A percentile compares a stretch with the other conserved stretches of the same genome.
Conservation (phyloP, 2,113 vertebrate genomes). For the Limnothrissa miodon region DNA sequence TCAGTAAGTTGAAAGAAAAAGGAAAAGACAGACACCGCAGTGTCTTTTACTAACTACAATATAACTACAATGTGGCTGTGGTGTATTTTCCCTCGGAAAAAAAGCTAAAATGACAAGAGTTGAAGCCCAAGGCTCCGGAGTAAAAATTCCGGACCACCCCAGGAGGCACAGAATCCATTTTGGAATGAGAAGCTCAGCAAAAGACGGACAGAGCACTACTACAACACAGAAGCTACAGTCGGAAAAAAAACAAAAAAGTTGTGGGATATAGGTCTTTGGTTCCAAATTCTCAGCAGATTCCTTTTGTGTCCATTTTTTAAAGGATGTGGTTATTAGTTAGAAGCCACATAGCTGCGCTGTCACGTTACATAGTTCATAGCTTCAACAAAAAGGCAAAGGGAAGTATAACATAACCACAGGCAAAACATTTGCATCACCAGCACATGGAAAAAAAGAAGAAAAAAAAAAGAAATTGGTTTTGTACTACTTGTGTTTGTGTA, state of each 20-base stretch:
- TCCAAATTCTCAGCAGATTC: slow-evolving; percentile 64
- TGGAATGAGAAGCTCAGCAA: slow-evolving; percentile 63
- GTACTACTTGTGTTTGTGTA: slow-evolving; percentile 31
- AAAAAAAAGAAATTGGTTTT: slow-evolving; percentile 25
- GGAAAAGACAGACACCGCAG: slow-evolving; percentile 71
- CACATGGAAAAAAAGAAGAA: too few relatives aligned
- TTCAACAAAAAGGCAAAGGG: background rate
- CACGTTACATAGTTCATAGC: slow-evolving; percentile 34
- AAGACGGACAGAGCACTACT: slow-evolving; percentile 52
- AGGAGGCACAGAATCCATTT: slow-evolving; percentile 47
- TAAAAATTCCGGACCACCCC: slow-evolving; percentile 1
- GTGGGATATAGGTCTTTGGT: slow-evolving; percentile 65
- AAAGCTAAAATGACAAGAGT: slow-evolving; percentile 67
- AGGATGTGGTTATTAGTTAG: background rate
- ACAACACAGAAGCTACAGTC: slow-evolving; percentile 52
- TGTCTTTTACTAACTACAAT: too few relatives aligned
- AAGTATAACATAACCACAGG: slow-evolving; percentile 45
- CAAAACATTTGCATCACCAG: slow-evolving; percentile 41
- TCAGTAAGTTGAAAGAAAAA: slow-evolving; percentile 65
- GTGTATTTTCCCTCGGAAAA: slow-evolving; percentile 67
- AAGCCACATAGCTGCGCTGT: slow-evolving; percentile 47
- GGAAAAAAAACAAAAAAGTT: background rate
- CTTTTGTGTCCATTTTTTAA: slow-evolving; percentile 41
- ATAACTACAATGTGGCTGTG: slow-evolving; percentile 56
- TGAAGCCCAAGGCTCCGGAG: slow-evolving; percentile 54